These are phyloP conservation scores for Pseudomyrmex pallidus DNA, from an alignment of 1,140 invertebrate genomes.

Conservation along the genomic window DNA sequence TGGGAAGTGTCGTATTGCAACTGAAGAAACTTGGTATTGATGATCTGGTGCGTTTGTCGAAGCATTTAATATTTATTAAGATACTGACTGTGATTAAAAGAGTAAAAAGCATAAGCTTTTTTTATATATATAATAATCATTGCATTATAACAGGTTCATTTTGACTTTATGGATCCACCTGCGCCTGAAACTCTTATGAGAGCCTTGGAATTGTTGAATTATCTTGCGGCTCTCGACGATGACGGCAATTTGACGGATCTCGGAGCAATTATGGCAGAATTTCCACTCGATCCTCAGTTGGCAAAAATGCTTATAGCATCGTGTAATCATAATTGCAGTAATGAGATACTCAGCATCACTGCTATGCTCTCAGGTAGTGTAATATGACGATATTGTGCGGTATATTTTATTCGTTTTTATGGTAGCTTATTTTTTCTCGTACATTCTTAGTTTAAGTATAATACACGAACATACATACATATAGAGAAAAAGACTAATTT, in stretches of 20 bases:
- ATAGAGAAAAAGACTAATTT: no score
- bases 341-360: slow-evolving; percentile 99
- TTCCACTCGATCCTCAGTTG: slow-evolving; percentile 99
- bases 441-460: no score
- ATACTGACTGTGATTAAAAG: background rate
- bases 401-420: background rate
- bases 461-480: no score
- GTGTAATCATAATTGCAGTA: slow-evolving; percentile 99
- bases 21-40: slow-evolving; percentile 99
- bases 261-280: slow-evolving; percentile 99
- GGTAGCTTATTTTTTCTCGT: no score
- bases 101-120: background rate
- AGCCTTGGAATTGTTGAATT: slow-evolving; percentile 98
- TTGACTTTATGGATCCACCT: slow-evolving; percentile 99
- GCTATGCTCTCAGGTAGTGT: slow-evolving; percentile 98
- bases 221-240: slow-evolving; percentile 98
- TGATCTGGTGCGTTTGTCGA: slow-evolving; percentile 92
- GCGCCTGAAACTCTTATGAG: slow-evolving; percentile 99
- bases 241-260: slow-evolving; percentile 98
- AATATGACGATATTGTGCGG: slow-evolving; percentile 16
- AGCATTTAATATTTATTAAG: slow-evolving; percentile 70
- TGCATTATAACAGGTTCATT: slow-evolving; percentile 90
- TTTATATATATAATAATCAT: background rate
- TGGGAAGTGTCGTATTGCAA: slow-evolving; percentile 98
- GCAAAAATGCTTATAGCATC: slow-evolving; percentile 99